Conservation (phyloP, 2,113 vertebrate species). For the Tachuris rubrigastra region DNA sequence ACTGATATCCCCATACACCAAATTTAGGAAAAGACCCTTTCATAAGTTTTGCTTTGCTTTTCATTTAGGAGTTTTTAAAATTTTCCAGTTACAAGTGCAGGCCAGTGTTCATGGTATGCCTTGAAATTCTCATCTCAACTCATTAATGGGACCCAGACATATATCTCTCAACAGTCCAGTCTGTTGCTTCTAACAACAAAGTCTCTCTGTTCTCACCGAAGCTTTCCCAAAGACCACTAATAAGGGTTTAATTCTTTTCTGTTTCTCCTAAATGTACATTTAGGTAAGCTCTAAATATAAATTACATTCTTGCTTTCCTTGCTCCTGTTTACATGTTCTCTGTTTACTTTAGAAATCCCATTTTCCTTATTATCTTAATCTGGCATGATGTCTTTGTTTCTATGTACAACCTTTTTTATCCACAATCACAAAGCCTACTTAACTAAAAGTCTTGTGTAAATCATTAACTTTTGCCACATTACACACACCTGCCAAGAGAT, state of each 20-base stretch:
- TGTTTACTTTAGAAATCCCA: not conserved
- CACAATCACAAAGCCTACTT: not conserved
- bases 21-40: rapidly evolving
- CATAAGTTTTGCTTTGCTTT: not conserved
- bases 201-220: not conserved
- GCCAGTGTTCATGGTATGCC: rapidly evolving
- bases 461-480: not conserved
- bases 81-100: not conserved
- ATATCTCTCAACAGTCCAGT: not conserved
- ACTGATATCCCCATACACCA: not conserved
- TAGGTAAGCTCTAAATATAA: not conserved
- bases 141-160: not conserved
- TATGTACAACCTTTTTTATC: not conserved
- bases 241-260: not conserved
- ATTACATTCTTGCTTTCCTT: not conserved
- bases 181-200: not conserved
- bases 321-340: not conserved
- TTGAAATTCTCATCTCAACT: not conserved
- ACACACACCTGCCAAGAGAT: not conserved
- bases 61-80: not conserved
- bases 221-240: not conserved
- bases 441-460: not conserved
- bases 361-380: not conserved
- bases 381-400: not conserved
- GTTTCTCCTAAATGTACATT: not conserved